phyloP scores from a whole-genome alignment of 1,140 invertebrate species.

The Anastatus disparis region DNA sequence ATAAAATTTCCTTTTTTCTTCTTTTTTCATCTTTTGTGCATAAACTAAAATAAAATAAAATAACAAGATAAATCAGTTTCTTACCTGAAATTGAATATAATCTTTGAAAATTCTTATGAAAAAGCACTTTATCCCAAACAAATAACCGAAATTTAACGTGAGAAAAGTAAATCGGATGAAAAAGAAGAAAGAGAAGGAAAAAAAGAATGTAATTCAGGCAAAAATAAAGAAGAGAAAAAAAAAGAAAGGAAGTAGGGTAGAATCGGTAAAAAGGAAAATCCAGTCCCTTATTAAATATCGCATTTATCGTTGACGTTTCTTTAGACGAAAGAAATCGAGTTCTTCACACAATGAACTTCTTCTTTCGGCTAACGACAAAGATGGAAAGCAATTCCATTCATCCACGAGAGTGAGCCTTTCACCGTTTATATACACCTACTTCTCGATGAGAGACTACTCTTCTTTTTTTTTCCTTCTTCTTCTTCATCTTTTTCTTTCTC shows the following conservation, averaged over 20 bases:
- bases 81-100: background rate
- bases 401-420: slow-evolving; percentile 21
- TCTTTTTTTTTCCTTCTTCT: too few species aligned
- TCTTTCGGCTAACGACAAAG: slow-evolving; percentile 1
- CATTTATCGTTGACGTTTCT: slow-evolving; percentile 12
- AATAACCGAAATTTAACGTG: too few species aligned
- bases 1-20: too few species aligned
- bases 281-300: slow-evolving; percentile 31
- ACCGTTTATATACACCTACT: slow-evolving; percentile 28
- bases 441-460: background rate
- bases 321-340: slow-evolving; percentile 30
- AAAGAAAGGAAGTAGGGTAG: background rate
- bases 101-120: background rate
- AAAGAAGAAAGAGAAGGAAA: background rate
- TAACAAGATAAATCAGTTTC: too few species aligned
- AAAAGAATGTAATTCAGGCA: background rate
- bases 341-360: slow-evolving; percentile 2
- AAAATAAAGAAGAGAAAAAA: background rate
- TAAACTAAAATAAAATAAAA: too few species aligned
- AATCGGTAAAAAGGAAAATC: background rate
- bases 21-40: too few species aligned
- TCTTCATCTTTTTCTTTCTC: background rate
- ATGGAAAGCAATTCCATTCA: slow-evolving; percentile 25
- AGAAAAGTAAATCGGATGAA: background rate
- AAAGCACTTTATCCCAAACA: too few species aligned